Evolutionary conservation across 2,797 vertebrate genomes (phyloP).

Genomic region (Phalanger gymnotis): DNA sequence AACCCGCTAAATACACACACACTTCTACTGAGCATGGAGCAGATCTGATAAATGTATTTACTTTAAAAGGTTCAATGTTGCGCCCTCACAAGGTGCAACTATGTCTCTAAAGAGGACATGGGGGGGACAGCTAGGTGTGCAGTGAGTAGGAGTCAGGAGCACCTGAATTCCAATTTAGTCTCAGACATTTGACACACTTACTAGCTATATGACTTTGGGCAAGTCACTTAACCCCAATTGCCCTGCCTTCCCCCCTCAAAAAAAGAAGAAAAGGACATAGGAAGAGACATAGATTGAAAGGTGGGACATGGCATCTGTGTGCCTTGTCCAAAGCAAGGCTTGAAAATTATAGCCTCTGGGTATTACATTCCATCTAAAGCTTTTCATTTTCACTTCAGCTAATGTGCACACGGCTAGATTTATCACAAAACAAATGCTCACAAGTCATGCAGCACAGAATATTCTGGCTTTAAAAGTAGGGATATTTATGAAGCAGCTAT

Average conservation of each 20-base stretch:
- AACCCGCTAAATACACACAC: neutral
- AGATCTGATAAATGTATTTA: neutral
- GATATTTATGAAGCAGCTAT: neutral
- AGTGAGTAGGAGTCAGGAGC: too few relatives aligned
- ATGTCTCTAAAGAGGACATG: neutral
- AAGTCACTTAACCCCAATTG: too few relatives aligned
- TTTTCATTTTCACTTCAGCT: too few relatives aligned
- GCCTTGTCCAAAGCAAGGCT: neutral
- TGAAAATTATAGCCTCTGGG: neutral
- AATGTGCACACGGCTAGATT: neutral
- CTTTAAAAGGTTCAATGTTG: neutral
- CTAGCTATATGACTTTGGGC: too few relatives aligned
- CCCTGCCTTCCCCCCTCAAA: too few relatives aligned
- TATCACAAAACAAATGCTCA: neutral
- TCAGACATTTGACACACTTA: too few relatives aligned
- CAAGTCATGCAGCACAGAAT: neutral
- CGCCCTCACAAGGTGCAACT: neutral
- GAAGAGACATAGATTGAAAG: neutral
- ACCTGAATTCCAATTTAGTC: too few relatives aligned
- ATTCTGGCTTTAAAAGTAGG: neutral
- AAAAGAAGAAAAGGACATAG: neutral
- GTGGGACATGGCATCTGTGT: neutral
- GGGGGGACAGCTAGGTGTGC: too few relatives aligned
- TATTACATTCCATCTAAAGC: neutral
- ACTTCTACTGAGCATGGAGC: neutral